phyloP scores from a whole-genome alignment of 2,113 vertebrate genomes.

The Bostrychus sinensis region DNA sequence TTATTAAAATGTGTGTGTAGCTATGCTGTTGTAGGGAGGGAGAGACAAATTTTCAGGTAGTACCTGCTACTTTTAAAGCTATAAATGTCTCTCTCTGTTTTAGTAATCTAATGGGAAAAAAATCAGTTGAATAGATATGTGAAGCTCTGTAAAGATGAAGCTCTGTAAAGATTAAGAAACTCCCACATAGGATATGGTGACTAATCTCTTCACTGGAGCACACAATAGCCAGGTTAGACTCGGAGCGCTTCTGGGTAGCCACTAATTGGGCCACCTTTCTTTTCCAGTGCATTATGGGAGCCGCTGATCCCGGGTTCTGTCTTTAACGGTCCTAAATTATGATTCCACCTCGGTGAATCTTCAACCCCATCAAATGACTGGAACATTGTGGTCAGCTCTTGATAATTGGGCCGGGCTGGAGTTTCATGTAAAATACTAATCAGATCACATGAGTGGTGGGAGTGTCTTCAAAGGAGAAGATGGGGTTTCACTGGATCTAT shows the following conservation, averaged over 20 bases:
- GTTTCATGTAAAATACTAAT: slow-evolving; percentile 72
- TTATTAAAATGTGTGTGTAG: neutral
- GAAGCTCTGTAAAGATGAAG: slow-evolving; percentile 15
- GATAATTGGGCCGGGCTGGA: slow-evolving; percentile 61
- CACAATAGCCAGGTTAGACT: slow-evolving; percentile 27
- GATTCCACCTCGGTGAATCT: slow-evolving; percentile 67
- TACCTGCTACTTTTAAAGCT: neutral
- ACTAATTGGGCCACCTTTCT: slow-evolving; percentile 72
- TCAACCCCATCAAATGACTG: slow-evolving; percentile 66
- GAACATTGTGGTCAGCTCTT: slow-evolving; percentile 67
- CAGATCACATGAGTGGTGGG: slow-evolving; percentile 65
- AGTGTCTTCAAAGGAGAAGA: slow-evolving; percentile 59
- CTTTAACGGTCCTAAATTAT: slow-evolving; percentile 72
- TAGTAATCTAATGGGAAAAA: slow-evolving; percentile 2
- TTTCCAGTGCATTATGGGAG: slow-evolving; percentile 59
- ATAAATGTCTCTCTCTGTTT: neutral
- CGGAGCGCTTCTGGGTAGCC: slow-evolving; percentile 43
- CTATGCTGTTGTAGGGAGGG: neutral
- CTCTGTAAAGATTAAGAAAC: slow-evolving; percentile 13
- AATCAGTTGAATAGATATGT: slow-evolving; percentile 8
- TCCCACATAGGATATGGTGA: slow-evolving; percentile 22
- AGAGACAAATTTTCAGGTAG: neutral
- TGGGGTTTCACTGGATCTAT: slow-evolving; percentile 65
- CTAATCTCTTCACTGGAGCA: slow-evolving; percentile 40
- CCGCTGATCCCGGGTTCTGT: slow-evolving; percentile 58